These are phyloP conservation scores for Heptranchias perlo DNA, from an alignment of 2,113 vertebrate genomes.

Conservation along the genomic window DNA sequence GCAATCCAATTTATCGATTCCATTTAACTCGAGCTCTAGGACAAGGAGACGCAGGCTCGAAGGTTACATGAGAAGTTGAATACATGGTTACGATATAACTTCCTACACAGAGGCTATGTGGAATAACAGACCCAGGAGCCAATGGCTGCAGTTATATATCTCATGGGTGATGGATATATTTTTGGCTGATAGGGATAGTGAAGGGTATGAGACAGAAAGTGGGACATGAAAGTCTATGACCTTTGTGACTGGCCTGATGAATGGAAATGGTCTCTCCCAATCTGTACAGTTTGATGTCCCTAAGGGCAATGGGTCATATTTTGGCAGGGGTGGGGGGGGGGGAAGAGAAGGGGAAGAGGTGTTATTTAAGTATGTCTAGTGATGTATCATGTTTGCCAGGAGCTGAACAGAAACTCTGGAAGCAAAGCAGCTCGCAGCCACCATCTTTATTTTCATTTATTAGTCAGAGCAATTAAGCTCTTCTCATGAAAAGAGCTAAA, in stretches of 20 bases:
- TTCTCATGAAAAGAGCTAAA: background rate
- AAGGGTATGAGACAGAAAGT: background rate
- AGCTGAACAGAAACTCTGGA: background rate
- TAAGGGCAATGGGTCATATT: background rate
- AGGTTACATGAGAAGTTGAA: background rate
- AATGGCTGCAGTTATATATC: background rate
- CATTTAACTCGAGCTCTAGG: background rate
- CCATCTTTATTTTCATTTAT: background rate
- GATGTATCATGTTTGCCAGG: background rate
- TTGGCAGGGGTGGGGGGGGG: background rate
- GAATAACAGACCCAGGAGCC: background rate
- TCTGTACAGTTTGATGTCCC: background rate
- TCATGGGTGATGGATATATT: background rate
- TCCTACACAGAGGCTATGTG: background rate
- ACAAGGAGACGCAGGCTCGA: background rate
- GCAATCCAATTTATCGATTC: background rate
- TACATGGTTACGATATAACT: background rate
- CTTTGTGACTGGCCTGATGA: background rate
- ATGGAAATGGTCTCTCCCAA: background rate
- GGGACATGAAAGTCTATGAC: background rate
- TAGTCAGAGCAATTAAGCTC: background rate
- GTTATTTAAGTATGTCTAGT: background rate
- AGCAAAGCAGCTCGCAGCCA: background rate
- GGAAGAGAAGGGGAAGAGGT: background rate
- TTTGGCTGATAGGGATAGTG: background rate